phyloP scores from a whole-genome alignment of 2,113 vertebrate genomes.

The Grammomys dolichurus region DNA sequence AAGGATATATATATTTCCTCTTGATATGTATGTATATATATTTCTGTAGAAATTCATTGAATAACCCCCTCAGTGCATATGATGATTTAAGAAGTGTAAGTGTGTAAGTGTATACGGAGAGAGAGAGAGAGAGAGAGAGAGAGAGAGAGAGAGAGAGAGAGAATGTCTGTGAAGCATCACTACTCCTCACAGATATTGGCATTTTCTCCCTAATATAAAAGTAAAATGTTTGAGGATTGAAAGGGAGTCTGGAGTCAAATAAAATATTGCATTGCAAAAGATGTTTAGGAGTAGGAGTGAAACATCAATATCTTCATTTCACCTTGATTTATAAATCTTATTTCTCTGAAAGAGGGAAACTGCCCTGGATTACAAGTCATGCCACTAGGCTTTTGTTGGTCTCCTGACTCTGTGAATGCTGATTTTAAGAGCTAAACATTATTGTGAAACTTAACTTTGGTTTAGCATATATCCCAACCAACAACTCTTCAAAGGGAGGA shows the following conservation, averaged over 20 bases:
- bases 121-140: no score
- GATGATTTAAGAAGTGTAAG: slow-evolving; percentile 68
- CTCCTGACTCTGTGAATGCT: not conserved
- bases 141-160: no score
- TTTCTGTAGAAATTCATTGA: slow-evolving; percentile 55
- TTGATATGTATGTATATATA: slow-evolving; percentile 79
- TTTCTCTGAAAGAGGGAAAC: slow-evolving; percentile 29
- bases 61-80: slow-evolving; percentile 57
- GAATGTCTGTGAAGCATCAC: not conserved
- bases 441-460: not conserved
- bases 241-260: slow-evolving; percentile 19
- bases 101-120: not conserved
- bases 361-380: not conserved
- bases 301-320: not conserved
- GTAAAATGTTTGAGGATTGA: slow-evolving; percentile 53
- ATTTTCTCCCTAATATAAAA: slow-evolving; percentile 34
- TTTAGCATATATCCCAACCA: not conserved
- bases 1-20: slow-evolving; percentile 65
- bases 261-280: slow-evolving; percentile 26
- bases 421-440: not conserved
- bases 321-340: slow-evolving; percentile 33
- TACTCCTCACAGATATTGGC: not conserved
- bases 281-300: slow-evolving; percentile 15
- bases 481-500: not conserved
- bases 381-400: not conserved